These are phyloP conservation scores for Gephyroberyx darwinii DNA, from an alignment of 2,797 vertebrate genomes.

Conservation along the genomic window DNA sequence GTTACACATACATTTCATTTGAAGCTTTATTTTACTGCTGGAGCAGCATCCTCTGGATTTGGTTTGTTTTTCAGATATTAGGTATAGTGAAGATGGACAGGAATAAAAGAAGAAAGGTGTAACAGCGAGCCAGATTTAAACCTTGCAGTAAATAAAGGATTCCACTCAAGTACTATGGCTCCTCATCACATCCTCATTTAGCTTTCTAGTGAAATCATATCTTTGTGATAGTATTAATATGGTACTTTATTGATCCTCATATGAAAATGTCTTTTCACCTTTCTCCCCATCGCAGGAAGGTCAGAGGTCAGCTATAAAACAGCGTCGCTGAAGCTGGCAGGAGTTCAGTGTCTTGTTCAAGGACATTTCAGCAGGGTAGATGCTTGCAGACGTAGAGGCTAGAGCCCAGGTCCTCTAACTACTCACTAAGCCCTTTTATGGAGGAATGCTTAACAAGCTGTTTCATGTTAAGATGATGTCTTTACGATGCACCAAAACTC, in stretches of 20 bases:
- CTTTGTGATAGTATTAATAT: constrained; percentile 2
- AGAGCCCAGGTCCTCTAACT: too few relatives aligned
- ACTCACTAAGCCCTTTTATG: too few relatives aligned
- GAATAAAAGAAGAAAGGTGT: constrained; percentile 33
- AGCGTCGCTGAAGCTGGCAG: too few relatives aligned
- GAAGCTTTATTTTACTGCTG: constrained; percentile 10
- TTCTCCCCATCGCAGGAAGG: too few relatives aligned
- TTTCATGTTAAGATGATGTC: too few relatives aligned
- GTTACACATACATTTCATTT: neutral
- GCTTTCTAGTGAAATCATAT: constrained; percentile 44
- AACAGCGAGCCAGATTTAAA: constrained; percentile 25
- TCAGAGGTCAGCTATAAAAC: too few relatives aligned
- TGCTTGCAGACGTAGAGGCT: neutral
- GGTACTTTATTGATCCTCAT: constrained; percentile 46
- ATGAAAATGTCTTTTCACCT: constrained; percentile 37
- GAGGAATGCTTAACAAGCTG: too few relatives aligned
- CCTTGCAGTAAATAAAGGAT: constrained; percentile 44
- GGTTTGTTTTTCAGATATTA: neutral
- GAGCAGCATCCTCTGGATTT: neutral
- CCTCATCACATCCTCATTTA: constrained; percentile 52
- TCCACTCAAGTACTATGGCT: constrained; percentile 27
- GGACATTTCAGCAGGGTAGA: constrained; percentile 24
- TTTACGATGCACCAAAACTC: too few relatives aligned
- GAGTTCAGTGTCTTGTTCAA: constrained; percentile 32
- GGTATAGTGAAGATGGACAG: neutral